phyloP scores from a whole-genome alignment of 2,888 invertebrate species.

The Zele albiditarsus region DNA sequence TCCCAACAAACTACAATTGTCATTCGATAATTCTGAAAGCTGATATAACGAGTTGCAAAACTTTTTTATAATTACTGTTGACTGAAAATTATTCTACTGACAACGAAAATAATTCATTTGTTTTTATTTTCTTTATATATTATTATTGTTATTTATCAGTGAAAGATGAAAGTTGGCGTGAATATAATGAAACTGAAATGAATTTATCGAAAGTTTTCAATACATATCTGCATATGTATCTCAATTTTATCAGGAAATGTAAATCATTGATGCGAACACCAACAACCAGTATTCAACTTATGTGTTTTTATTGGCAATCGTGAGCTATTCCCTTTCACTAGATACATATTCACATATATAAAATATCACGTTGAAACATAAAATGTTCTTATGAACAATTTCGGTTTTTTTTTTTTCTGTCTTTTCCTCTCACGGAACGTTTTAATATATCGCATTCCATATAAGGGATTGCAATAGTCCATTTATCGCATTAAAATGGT shows the following conservation, averaged over 20 bases:
- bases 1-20: not conserved
- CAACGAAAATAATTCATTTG: not conserved
- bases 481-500: not conserved
- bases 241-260: conserved; percentile 20
- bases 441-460: not conserved
- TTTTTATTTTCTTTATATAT: not conserved
- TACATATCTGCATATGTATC: not conserved
- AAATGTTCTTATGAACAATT: not conserved
- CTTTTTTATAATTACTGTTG: not conserved
- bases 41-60: not conserved
- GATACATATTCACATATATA: not conserved
- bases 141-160: not conserved
- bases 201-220: not conserved
- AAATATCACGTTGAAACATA: not conserved
- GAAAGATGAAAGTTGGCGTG: conserved; percentile 6
- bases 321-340: not conserved
- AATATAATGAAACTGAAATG: conserved; percentile 8
- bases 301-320: not conserved
- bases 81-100: not conserved
- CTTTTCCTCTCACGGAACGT: not conserved
- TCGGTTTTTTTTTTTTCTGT: not conserved
- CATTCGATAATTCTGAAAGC: not conserved
- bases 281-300: not conserved
- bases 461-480: not conserved
- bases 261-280: not conserved